phyloP scores from a whole-genome alignment of 2,113 vertebrate genomes.

The Oryctolagus cuniculus region mOryCun1.1 NC_091445.1:79242001-79242500 shows the following conservation, averaged over 20 bases:
- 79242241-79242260: neutral
- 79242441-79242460: neutral
- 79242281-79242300: neutral
- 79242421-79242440: neutral
- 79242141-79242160: neutral
- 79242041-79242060: neutral
- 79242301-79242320: neutral
- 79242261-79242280: neutral
- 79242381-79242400: neutral
- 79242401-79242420: neutral
- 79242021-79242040: neutral
- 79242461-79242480: neutral
- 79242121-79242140: neutral
- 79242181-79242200: neutral
- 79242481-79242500: neutral
- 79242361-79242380: neutral
- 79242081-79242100: neutral
- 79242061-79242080: neutral
- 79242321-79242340: conserved; percentile 32
- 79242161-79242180: neutral
- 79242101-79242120: neutral
- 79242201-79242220: neutral
- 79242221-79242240: neutral
- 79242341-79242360: neutral
- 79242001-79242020: neutral